Conservation (phyloP, 2,888 invertebrate genomes). For the Xestia sexstrigata region DNA sequence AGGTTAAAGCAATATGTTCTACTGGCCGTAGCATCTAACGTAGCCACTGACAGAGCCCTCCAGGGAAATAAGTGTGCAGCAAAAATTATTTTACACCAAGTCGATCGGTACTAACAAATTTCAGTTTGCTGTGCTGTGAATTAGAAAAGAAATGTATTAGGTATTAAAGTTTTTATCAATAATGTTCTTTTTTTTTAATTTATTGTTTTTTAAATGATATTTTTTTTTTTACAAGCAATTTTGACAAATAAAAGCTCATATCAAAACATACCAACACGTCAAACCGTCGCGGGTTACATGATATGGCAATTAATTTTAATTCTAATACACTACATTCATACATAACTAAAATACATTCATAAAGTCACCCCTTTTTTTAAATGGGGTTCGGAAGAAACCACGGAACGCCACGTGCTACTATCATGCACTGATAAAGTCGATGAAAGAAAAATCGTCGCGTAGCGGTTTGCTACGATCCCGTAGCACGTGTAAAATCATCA, state of each 20-base stretch:
- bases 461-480: constrained; percentile 25
- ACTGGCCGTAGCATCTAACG: constrained; percentile 33
- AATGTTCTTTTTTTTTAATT: no score
- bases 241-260: no score
- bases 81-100: constrained; percentile 47
- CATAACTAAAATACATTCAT: not conserved
- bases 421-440: not conserved
- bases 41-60: constrained; percentile 40
- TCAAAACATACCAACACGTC: no score
- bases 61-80: constrained; percentile 55
- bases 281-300: no score
- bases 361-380: not conserved
- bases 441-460: not conserved
- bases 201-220: no score
- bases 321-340: not conserved
- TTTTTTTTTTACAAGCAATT: no score
- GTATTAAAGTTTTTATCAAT: no score
- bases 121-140: not conserved
- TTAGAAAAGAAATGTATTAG: no score
- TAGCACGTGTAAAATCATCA: constrained; percentile 9
- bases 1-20: constrained; percentile 38
- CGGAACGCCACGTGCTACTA: no score
- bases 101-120: constrained; percentile 31
- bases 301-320: no score
- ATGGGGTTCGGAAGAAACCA: not conserved